Evolutionary conservation across 2,888 invertebrate species (phyloP).

Genomic region (Melinopterus prodromus): DNA sequence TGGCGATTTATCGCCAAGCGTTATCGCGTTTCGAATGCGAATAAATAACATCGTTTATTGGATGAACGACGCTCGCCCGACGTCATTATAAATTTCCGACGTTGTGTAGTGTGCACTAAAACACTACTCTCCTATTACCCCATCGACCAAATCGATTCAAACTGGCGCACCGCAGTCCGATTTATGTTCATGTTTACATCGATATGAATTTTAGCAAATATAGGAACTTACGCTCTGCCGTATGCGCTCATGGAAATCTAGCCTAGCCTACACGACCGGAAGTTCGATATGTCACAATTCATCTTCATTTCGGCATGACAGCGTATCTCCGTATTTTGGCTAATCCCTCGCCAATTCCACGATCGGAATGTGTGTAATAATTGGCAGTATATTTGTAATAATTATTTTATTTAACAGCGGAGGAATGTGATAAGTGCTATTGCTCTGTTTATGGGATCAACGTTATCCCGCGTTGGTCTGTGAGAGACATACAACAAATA

Average conservation of each 20-base stretch:
- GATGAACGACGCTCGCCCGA: not conserved
- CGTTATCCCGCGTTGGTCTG: too few relatives aligned
- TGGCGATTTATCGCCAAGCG: too few relatives aligned
- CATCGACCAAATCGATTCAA: not conserved
- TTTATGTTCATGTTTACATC: conserved; percentile 4
- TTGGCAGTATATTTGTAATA: too few relatives aligned
- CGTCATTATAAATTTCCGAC: not conserved
- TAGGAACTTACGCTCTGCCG: not conserved
- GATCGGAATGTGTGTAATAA: not conserved
- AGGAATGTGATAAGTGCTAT: too few relatives aligned
- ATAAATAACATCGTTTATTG: not conserved
- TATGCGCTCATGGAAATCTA: not conserved
- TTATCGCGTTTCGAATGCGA: too few relatives aligned
- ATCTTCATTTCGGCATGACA: not conserved
- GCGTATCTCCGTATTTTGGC: not conserved
- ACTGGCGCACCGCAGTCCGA: not conserved
- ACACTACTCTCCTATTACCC: not conserved
- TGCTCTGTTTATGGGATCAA: too few relatives aligned
- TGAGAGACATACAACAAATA: too few relatives aligned
- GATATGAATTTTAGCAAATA: not conserved
- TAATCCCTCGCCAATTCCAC: not conserved
- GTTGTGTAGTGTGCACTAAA: not conserved
- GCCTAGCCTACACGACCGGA: not conserved
- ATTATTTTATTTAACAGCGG: too few relatives aligned
- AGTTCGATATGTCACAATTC: not conserved